These are phyloP conservation scores for Sycophila texana DNA, from an alignment of 2,888 invertebrate species.

Conservation along the genomic window DNA sequence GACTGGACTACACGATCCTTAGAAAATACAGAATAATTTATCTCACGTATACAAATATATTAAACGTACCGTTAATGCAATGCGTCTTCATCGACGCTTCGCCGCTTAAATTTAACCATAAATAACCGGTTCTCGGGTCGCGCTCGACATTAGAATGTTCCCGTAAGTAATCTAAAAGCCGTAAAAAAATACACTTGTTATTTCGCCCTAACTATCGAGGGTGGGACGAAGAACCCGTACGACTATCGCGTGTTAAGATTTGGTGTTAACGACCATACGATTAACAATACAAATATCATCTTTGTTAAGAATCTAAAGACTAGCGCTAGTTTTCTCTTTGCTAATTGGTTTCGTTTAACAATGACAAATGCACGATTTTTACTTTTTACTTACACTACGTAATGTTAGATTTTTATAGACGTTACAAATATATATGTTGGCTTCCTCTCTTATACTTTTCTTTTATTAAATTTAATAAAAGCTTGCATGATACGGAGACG, in stretches of 20 bases:
- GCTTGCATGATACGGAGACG: too few relatives aligned
- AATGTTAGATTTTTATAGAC: background rate
- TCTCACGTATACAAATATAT: slow-evolving; percentile 36
- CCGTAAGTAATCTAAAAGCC: slow-evolving; percentile 15
- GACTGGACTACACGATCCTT: background rate
- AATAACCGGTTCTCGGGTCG: slow-evolving; percentile 10
- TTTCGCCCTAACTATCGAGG: slow-evolving; percentile 15
- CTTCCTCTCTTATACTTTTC: background rate
- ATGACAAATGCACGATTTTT: slow-evolving; percentile 1
- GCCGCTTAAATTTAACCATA: slow-evolving; percentile 16
- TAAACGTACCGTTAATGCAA: slow-evolving; percentile 20
- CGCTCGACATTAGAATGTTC: slow-evolving; percentile 37
- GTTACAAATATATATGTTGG: background rate
- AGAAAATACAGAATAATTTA: slow-evolving; percentile 37
- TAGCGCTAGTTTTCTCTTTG: slow-evolving; percentile 34
- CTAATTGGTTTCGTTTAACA: slow-evolving; percentile 10
- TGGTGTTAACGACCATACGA: slow-evolving; percentile 42
- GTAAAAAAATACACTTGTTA: slow-evolving; percentile 48
- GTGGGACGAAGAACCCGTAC: too few relatives aligned
- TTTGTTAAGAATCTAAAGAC: slow-evolving; percentile 49
- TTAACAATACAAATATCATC: slow-evolving; percentile 42
- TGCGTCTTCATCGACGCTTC: background rate
- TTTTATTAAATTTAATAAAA: slow-evolving; percentile 1
- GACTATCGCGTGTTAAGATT: slow-evolving; percentile 33
- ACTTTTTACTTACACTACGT: slow-evolving; percentile 4